Evolutionary conservation across 2,888 invertebrate species (phyloP).

Genomic region (Epicampocera succincta): DNA sequence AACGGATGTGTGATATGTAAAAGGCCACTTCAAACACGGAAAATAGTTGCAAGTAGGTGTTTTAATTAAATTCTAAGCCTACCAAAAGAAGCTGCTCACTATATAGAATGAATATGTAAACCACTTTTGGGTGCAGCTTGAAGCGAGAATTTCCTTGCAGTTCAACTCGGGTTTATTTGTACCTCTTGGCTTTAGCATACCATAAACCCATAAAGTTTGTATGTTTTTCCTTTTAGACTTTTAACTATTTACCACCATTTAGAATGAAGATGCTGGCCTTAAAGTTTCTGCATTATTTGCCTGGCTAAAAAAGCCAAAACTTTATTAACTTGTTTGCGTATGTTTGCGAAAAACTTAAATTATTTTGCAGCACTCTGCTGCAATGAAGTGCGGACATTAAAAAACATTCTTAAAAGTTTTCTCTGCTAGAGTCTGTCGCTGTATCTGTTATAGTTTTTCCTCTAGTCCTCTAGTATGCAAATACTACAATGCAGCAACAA

Average conservation of each 20-base stretch:
- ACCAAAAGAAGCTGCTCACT: too few species aligned
- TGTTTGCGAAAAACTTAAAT: conserved; percentile 53
- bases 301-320: conserved; percentile 36
- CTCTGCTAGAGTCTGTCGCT: not conserved
- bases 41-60: too few species aligned
- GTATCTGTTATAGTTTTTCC: conserved; percentile 10
- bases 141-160: too few species aligned
- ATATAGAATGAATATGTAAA: too few species aligned
- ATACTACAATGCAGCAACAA: conserved; percentile 57
- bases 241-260: not conserved
- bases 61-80: too few species aligned
- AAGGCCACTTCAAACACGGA: too few species aligned
- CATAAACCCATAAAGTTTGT: too few species aligned
- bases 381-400: conserved; percentile 16
- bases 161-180: too few species aligned
- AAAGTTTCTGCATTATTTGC: not conserved
- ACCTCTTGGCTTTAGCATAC: too few species aligned
- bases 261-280: not conserved
- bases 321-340: conserved; percentile 58
- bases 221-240: too few species aligned
- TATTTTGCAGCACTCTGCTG: conserved; percentile 42
- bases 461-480: conserved; percentile 50
- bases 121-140: too few species aligned
- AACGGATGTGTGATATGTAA: too few species aligned
- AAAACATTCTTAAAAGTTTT: conserved; percentile 7